Evolutionary conservation across 2,797 vertebrate species (phyloP), one percentile per base, ranked within the genome.

Genomic region (Pseudocheirus occidentalis): DNA sequence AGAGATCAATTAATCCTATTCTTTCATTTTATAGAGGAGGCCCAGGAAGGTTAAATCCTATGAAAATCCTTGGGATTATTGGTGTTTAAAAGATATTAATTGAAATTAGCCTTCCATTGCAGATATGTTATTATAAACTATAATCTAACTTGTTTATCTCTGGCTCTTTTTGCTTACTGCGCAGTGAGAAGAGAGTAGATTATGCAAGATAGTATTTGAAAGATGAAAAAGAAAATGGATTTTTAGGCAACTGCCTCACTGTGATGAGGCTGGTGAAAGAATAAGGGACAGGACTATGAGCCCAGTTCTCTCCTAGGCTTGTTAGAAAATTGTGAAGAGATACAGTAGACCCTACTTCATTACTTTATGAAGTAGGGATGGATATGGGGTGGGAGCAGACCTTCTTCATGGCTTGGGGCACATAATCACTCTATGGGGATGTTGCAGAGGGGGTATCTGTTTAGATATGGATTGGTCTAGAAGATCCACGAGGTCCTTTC

Each of bases 51-150:
- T 55, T 7, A 92, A 96, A 81, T 95, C 93, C 89, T 62, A 27
- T 16, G 27, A 89, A 93, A 92, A 92, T 56, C 58, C 66, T 93
- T 92, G 59, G n/a, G 34, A 93, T 29, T n/a, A 91, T 92, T 93
- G 90, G 29, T 91, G 57, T 92, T 96, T 92, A 89, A 93, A 95
- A 87, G 66, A 96, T 21, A 59, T 58, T 40, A 62, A 95, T 34
- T 96, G 89, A 95, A 92, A 92, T 95, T 95, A 92, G 93, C 29
- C 5, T 94, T 55, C 94, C 5, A 90, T 81, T 50, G 1, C 93
- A 93, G 54, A 46, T 66, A 95, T 66, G 59, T 62, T 93, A 90
- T 90, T 94, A 52, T 3, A 31, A 54, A 56, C 34, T 55, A 90
- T 10, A 81, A 31, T 10, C 66, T n/a, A 58, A 46, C 34, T 87